Evolutionary conservation across 2,888 invertebrate species (phyloP).

Genomic region (Melieria omissa): DNA sequence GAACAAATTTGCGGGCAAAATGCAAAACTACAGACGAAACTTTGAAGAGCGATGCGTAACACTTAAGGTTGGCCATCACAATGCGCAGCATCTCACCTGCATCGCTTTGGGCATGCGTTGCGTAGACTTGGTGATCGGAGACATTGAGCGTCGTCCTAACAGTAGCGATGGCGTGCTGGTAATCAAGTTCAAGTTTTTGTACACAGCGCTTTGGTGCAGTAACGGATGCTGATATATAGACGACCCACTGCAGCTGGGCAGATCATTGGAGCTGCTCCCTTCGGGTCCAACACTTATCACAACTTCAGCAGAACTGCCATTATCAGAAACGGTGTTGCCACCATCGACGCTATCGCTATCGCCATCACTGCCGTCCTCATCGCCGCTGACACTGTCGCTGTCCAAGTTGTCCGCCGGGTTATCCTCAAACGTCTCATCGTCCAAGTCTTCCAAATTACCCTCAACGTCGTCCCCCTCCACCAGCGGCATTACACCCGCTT

Average conservation of each 20-base stretch:
- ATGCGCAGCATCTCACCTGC: slow-evolving; percentile 74
- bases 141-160: slow-evolving; percentile 81
- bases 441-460: slow-evolving; percentile 44
- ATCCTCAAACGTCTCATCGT: slow-evolving; percentile 48
- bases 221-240: slow-evolving; percentile 49
- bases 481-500: slow-evolving; percentile 33
- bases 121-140: slow-evolving; percentile 87
- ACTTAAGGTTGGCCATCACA: neutral
- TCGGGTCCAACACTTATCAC: neutral
- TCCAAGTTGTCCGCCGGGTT: slow-evolving; percentile 38
- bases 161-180: slow-evolving; percentile 63
- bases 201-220: slow-evolving; percentile 53
- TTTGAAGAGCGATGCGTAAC: too few relatives aligned
- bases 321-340: slow-evolving; percentile 27
- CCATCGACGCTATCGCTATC: slow-evolving; percentile 17
- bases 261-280: slow-evolving; percentile 47
- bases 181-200: slow-evolving; percentile 60
- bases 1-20: too few relatives aligned
- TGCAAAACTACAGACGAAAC: too few relatives aligned
- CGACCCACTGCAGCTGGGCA: slow-evolving; percentile 41
- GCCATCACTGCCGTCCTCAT: slow-evolving; percentile 26
- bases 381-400: slow-evolving; percentile 23
- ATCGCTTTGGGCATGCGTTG: slow-evolving; percentile 88
- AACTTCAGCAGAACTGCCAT: slow-evolving; percentile 47
- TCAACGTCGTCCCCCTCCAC: slow-evolving; percentile 44